Evolutionary conservation across 1,140 invertebrate genomes (phyloP).

Genomic region (Zaprionus taronus): DNA sequence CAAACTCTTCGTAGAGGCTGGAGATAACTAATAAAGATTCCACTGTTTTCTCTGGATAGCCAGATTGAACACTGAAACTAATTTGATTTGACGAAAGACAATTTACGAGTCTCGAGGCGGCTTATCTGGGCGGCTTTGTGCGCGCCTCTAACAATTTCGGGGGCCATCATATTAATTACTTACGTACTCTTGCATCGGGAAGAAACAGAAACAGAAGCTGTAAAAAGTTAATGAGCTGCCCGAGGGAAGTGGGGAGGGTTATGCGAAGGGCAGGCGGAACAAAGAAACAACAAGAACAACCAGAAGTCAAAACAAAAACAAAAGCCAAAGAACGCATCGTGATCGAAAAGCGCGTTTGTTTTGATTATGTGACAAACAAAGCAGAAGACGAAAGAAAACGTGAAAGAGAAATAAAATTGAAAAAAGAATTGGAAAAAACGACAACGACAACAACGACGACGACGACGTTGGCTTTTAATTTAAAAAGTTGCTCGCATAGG

Average conservation of each 20-base stretch:
- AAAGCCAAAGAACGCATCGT: constrained; percentile 61
- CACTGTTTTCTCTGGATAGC: constrained; percentile 11
- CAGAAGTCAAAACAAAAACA: constrained; percentile 62
- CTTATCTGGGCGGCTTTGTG: constrained; percentile 63
- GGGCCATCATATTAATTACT: constrained; percentile 72
- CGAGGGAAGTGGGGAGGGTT: background rate
- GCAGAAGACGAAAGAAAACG: constrained; percentile 35
- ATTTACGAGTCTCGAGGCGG: constrained; percentile 52
- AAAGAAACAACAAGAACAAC: constrained; percentile 37
- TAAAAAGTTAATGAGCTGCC: constrained; percentile 75
- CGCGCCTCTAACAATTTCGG: constrained; percentile 54
- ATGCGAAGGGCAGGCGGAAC: background rate
- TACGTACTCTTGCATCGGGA: constrained; percentile 10
- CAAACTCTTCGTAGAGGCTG: constrained; percentile 16
- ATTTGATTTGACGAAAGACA: constrained; percentile 67
- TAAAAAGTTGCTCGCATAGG: constrained; percentile 66
- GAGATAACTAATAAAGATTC: constrained; percentile 58
- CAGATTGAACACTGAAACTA: constrained; percentile 53
- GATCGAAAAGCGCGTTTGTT: constrained; percentile 72
- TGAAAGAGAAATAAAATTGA: constrained; percentile 49
- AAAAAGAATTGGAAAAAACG: constrained; percentile 30
- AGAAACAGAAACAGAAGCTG: constrained; percentile 71
- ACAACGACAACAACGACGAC: background rate
- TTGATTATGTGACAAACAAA: constrained; percentile 70
- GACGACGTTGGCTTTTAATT: constrained; percentile 60